These are phyloP conservation scores for Drosophila truncata DNA, from an alignment of 1,140 invertebrate genomes.

Conservation along the genomic window DNA sequence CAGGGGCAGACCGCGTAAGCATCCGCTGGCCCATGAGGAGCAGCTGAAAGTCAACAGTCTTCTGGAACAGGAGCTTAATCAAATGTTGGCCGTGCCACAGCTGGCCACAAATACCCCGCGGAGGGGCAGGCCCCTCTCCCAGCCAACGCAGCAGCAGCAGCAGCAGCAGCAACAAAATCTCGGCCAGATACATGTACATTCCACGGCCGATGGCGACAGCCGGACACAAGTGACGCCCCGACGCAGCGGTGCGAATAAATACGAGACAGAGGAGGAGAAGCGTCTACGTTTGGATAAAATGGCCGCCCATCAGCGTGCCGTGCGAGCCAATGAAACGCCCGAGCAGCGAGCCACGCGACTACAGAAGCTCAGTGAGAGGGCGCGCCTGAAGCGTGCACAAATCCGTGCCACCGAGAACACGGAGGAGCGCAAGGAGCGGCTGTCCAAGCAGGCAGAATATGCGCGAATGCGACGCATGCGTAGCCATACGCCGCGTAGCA, in stretches of 20 bases:
- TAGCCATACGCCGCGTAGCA: slow-evolving; percentile 71
- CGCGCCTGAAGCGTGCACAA: slow-evolving; percentile 78
- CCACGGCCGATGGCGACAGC: slow-evolving; percentile 68
- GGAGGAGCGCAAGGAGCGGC: slow-evolving; percentile 75
- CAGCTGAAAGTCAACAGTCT: slow-evolving; percentile 74
- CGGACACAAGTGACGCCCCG: slow-evolving; percentile 46
- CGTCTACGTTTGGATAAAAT: slow-evolving; percentile 81
- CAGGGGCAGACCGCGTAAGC: slow-evolving; percentile 77
- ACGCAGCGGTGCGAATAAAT: slow-evolving; percentile 69
- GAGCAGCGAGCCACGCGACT: slow-evolving; percentile 86
- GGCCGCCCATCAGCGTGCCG: slow-evolving; percentile 81
- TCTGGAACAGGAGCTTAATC: slow-evolving; percentile 79
- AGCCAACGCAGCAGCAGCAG: slow-evolving; percentile 31
- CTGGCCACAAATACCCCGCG: slow-evolving; percentile 43
- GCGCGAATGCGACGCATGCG: slow-evolving; percentile 79
- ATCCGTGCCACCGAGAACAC: slow-evolving; percentile 78
- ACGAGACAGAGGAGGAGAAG: slow-evolving; percentile 83
- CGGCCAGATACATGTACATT: slow-evolving; percentile 71
- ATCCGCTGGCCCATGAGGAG: slow-evolving; percentile 50
- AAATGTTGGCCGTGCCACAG: slow-evolving; percentile 76
- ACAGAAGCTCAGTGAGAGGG: slow-evolving; percentile 79
- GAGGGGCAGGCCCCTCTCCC: slow-evolving; percentile 40
- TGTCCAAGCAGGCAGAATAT: slow-evolving; percentile 83
- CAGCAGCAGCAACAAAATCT: slow-evolving; percentile 52
- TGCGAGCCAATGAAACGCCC: slow-evolving; percentile 86